Evolutionary conservation across 2,113 vertebrate species (phyloP), one percentile per base, ranked within the genome.

Genomic region (Scytalopus superciliaris): DNA sequence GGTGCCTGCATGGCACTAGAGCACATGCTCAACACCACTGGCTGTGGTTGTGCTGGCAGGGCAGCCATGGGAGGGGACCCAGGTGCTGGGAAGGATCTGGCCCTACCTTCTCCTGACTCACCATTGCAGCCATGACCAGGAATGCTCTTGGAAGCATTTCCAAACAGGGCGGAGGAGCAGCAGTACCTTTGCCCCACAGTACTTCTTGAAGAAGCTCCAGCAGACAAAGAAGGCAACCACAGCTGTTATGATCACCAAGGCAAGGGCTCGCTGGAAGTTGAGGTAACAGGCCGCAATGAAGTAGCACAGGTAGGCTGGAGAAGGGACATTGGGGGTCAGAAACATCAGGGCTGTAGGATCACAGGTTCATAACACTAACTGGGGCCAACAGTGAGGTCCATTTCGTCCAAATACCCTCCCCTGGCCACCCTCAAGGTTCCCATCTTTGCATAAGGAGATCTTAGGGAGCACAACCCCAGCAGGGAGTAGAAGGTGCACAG

Each of bases 101-200:
- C 66, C 42, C 72, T 79, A 47, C 55, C 39, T 59, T 40, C 67
- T 85, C 70, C 74, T 72, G 55, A 98, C 98, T 98, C 94, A 99
- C 99, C 99, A 99, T 97, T 98, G 99, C 39, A 99, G 72, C 99
- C 99, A 99, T 0, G 55, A 97, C 84, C 98, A 97, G 93, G 97
- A 96, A n/a, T n/a, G n/a, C 18, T 89, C 95, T 49, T 86, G 97
- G 66, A 97, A 97, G 85, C 96, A 97, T 72, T 84, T 95, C 15
- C 72, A 49, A 45, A 89, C 10, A 0, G 98, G 98, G 25, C 5
- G 94, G 76, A 98, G 95, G 84, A 97, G 97, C 10, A 9, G 60
- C 60, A 76, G 69, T 80, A 99, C 98, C 49, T 90, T 97, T 27
- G 98, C 89, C 30, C 98, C 98, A 63, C 96, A 98, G 84, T 96